Evolutionary conservation across 1,140 invertebrate genomes (phyloP).

Genomic region (Diploscapter pachys): DNA sequence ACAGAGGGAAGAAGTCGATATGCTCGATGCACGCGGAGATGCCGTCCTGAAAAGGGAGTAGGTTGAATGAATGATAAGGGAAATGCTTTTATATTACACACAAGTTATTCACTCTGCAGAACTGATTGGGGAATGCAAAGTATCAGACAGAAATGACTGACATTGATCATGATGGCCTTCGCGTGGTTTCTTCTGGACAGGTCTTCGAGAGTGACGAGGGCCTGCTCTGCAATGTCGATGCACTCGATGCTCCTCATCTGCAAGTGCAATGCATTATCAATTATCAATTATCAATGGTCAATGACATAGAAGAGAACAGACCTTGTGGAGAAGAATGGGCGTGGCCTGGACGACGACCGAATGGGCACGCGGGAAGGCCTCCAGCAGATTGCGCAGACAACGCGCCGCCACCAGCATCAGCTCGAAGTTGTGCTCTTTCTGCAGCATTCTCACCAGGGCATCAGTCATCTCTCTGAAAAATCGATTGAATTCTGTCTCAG

Average conservation of each 20-base stretch:
- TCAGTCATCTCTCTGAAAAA: constrained; percentile 89
- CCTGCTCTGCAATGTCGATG: constrained; percentile 54
- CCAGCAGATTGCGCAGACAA: constrained; percentile 98
- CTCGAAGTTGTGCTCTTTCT: constrained; percentile 86
- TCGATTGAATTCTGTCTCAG: too few relatives aligned
- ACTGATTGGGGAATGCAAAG: too few relatives aligned
- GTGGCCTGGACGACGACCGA: constrained; percentile 93
- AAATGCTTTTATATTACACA: too few relatives aligned
- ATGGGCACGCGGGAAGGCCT: constrained; percentile 89
- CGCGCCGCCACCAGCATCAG: constrained; percentile 99
- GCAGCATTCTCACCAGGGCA: constrained; percentile 68
- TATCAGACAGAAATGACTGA: not conserved
- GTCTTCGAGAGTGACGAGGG: constrained; percentile 51
- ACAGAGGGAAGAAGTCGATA: constrained; percentile 56
- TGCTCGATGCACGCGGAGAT: constrained; percentile 53
- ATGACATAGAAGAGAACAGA: too few relatives aligned
- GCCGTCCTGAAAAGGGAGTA: constrained; percentile 39
- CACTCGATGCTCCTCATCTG: constrained; percentile 53
- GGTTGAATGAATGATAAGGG: too few relatives aligned
- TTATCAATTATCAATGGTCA: too few relatives aligned
- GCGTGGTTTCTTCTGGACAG: constrained; percentile 54
- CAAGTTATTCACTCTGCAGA: too few relatives aligned
- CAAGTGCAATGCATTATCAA: too few relatives aligned
- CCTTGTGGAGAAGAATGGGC: constrained; percentile 70
- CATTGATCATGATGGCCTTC: constrained; percentile 45